Conservation (phyloP, 2,888 invertebrate genomes). For the Ichneumon xanthorius region DNA sequence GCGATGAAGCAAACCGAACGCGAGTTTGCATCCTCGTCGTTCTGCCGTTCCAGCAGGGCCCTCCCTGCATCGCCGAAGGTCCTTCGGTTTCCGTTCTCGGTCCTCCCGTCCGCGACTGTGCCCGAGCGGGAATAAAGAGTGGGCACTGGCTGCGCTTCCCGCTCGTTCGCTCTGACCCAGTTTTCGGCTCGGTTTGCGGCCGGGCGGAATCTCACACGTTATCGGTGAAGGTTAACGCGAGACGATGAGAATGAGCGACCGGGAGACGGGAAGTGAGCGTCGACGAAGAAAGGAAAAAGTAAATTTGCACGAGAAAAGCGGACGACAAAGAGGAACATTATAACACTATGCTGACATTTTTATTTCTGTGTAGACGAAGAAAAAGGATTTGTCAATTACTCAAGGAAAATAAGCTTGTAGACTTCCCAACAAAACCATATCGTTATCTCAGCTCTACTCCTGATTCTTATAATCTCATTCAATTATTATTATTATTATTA, state of each 20-base stretch:
- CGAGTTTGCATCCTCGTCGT: background rate
- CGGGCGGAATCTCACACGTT: constrained; percentile 28
- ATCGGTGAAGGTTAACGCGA: constrained; percentile 61
- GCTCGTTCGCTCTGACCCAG: constrained; percentile 59
- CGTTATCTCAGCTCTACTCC: too few relatives aligned
- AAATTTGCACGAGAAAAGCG: background rate
- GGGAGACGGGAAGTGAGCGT: constrained; percentile 10
- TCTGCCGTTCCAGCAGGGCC: constrained; percentile 10
- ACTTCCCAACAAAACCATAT: too few relatives aligned
- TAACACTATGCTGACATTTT: too few relatives aligned
- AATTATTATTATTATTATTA: too few relatives aligned
- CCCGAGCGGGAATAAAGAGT: constrained; percentile 48
- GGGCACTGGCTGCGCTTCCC: constrained; percentile 22
- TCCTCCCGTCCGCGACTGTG: constrained; percentile 18
- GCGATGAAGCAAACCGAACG: background rate
- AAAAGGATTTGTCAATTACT: too few relatives aligned
- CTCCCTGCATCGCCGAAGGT: constrained; percentile 37
- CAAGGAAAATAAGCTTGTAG: too few relatives aligned
- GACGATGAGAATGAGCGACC: constrained; percentile 17
- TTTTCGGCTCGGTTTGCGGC: constrained; percentile 52
- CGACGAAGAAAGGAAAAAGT: background rate
- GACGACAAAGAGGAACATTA: too few relatives aligned
- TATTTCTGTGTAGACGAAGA: too few relatives aligned
- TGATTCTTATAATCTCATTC: too few relatives aligned
- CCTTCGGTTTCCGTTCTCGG: constrained; percentile 41